Evolutionary conservation across 1,140 invertebrate genomes (phyloP), one percentile per base, ranked within the genome.

Genomic region (Mylabris phalerata): DNA sequence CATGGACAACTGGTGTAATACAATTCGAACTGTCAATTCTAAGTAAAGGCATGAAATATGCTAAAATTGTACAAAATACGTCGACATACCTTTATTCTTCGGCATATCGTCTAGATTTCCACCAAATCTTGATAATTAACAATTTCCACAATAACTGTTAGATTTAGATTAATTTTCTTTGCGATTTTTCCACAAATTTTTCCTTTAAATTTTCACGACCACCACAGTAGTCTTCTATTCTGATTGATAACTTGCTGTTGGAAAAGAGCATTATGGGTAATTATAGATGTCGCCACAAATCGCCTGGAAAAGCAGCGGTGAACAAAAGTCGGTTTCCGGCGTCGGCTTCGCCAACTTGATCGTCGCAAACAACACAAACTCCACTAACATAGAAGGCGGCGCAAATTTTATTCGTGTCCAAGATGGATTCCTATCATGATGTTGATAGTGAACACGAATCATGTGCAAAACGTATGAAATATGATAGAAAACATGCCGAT

Each of bases 391-490:
- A 4, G 4, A 32, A 32, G 7, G 19, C 19, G 32, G 32, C 32
- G 41, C 9, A 48, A 61, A 58, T 66, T 64, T 71, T 69, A 71
- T 71, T 73, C 70, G 70, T 73, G 71, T 73, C 69, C 67, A 73
- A 73, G 60, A 73, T 73, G 72, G 72, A 71, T 67, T 67, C 72
- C 66, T 65, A 67, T 66, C 65, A 67, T 61, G 68, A 72, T 57
- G 67, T 67, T 57, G 9, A 42, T 32, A 62, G 62, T 56, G 72
- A 72, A 69, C 65, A 71, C 64, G 70, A 71, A 73, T 71, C 68
- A 47, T 52, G 63, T 64, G 68, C 69, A 55, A 73, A 73, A 67
- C 62, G 72, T 59, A 60, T 71, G 51, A 73, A 73, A 72, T 65
- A 71, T 48, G 71, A 71, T 61, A 45, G 64, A 60, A 56, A 51